Conservation (phyloP, 2,113 vertebrate species). For the Neogobius melanostomus region DNA sequence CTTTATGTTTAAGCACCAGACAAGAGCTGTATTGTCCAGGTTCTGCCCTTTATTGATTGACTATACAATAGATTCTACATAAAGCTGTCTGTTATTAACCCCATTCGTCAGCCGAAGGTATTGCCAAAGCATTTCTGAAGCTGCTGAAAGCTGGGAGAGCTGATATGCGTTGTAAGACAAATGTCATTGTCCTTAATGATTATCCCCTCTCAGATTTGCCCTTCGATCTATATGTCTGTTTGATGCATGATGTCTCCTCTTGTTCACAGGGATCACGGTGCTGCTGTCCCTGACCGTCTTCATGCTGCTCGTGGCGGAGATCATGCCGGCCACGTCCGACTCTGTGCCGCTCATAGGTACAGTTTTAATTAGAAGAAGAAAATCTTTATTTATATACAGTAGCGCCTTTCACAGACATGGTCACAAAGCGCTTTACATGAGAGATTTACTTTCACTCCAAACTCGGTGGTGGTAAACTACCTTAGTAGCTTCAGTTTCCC, state of each 20-base stretch:
- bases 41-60: not conserved
- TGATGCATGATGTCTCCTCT: too few relatives aligned
- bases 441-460: too few relatives aligned
- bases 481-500: too few relatives aligned
- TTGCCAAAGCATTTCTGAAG: too few relatives aligned
- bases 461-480: too few relatives aligned
- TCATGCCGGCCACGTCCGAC: constrained; percentile 60
- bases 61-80: not conserved
- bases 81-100: not conserved
- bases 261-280: constrained; percentile 53
- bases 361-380: not conserved
- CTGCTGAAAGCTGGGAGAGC: too few relatives aligned
- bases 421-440: too few relatives aligned
- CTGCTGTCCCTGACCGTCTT: constrained; percentile 61
- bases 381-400: too few relatives aligned
- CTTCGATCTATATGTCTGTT: not conserved
- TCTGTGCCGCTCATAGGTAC: constrained; percentile 63
- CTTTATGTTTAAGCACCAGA: not conserved
- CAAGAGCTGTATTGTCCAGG: not conserved
- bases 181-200: too few relatives aligned
- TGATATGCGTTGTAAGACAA: too few relatives aligned
- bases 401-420: too few relatives aligned
- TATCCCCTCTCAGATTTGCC: not conserved
- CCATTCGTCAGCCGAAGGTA: too few relatives aligned
- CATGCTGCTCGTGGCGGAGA: constrained; percentile 63